These are phyloP conservation scores for Pterobdella sp. DNA, from an alignment of 2,888 invertebrate genomes.

Conservation along the genomic window DNA sequence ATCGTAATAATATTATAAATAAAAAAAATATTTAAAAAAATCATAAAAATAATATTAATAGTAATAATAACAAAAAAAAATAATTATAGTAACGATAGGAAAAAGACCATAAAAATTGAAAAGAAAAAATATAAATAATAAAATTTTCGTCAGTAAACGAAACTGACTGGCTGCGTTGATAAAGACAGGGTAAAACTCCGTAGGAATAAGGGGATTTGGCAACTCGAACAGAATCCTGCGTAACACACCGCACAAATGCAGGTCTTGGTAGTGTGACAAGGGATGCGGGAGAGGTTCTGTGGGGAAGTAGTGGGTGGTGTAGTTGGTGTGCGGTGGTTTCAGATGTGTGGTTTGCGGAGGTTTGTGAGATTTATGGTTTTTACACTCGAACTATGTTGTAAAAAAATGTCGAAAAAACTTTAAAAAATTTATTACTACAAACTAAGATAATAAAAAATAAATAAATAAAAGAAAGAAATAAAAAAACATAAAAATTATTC, in stretches of 20 bases:
- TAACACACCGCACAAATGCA: conserved; percentile 46
- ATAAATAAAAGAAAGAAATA: no score
- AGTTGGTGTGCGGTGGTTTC: no score
- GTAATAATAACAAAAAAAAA: not conserved
- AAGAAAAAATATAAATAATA: not conserved
- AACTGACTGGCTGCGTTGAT: conserved; percentile 49
- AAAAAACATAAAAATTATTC: no score
- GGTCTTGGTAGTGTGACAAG: not conserved
- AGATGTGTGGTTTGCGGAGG: not conserved
- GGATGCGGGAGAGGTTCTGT: not conserved
- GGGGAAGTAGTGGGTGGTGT: no score
- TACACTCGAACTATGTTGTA: no score
- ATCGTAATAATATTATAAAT: no score
- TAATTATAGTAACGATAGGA: not conserved
- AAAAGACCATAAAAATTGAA: not conserved
- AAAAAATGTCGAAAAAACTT: no score
- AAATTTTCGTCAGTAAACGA: not conserved
- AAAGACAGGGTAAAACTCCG: conserved; percentile 65
- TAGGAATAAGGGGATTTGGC: conserved; percentile 68
- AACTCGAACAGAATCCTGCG: conserved; percentile 67
- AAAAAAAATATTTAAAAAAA: not conserved
- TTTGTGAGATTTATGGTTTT: no score
- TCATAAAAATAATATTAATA: not conserved
- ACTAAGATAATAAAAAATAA: no score
- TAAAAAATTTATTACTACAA: no score